phyloP scores from a whole-genome alignment of 2,888 invertebrate genomes.

The Chymomyza procnemis region DNA sequence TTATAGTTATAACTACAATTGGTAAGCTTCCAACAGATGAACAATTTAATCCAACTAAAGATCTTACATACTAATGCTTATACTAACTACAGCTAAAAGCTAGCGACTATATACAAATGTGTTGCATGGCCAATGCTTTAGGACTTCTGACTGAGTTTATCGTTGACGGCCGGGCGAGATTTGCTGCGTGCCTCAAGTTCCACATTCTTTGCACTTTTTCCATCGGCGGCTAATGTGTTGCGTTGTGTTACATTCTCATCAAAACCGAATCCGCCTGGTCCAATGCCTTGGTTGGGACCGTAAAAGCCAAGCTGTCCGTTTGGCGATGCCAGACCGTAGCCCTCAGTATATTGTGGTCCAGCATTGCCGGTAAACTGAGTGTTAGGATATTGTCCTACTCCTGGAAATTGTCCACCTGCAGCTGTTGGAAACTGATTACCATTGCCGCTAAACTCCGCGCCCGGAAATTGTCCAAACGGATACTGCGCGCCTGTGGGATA shows the following conservation, averaged over 20 bases:
- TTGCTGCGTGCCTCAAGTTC: conserved; percentile 21
- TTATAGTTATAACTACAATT: conserved; percentile 97
- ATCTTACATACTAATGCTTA: neutral
- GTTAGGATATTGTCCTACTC: conserved; percentile 47
- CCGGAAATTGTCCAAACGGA: conserved; percentile 37
- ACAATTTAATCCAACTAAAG: conserved; percentile 10
- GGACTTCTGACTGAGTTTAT: conserved; percentile 61
- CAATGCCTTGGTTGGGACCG: conserved; percentile 23
- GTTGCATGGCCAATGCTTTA: conserved; percentile 20
- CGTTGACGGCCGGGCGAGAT: conserved; percentile 48
- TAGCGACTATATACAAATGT: conserved; percentile 36
- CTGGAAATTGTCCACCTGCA: conserved; percentile 45
- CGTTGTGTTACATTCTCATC: conserved; percentile 53
- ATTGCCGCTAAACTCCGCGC: conserved; percentile 39
- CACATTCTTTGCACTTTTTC: conserved; percentile 60
- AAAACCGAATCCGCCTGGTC: conserved; percentile 41
- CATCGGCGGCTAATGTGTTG: conserved; percentile 43
- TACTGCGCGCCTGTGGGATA: conserved; percentile 45
- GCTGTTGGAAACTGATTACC: conserved; percentile 42
- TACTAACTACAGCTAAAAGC: conserved; percentile 33
- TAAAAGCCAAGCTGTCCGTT: conserved; percentile 44
- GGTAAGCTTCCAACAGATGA: conserved; percentile 81
- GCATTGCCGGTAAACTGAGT: conserved; percentile 38
- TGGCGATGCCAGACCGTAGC: conserved; percentile 59
- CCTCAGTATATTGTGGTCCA: conserved; percentile 64